Evolutionary conservation across 2,888 invertebrate genomes (phyloP).

Genomic region (Lepas anatifera): DNA sequence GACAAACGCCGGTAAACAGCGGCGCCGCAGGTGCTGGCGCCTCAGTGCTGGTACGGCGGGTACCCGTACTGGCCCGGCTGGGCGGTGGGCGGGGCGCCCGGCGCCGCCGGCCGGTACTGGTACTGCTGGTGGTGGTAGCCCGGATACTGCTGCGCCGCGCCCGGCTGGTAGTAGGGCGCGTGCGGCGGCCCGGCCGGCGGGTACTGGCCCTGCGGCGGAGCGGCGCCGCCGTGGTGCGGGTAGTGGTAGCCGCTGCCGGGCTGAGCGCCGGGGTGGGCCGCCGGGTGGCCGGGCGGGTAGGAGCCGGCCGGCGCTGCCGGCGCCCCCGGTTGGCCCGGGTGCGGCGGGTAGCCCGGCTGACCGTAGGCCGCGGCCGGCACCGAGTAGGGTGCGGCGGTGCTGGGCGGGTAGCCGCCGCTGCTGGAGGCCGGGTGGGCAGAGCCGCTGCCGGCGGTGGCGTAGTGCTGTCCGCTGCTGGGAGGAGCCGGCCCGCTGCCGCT

Average conservation of each 20-base stretch:
- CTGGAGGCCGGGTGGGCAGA: background rate
- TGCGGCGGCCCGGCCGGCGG: constrained; percentile 9
- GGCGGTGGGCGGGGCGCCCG: background rate
- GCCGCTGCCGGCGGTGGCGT: background rate
- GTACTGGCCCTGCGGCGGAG: constrained; percentile 6
- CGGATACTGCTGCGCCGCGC: background rate
- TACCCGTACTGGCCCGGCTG: constrained; percentile 4
- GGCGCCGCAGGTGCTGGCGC: too few relatives aligned
- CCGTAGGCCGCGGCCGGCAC: constrained; percentile 3
- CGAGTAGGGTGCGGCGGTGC: background rate
- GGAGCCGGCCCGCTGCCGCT: too few relatives aligned
- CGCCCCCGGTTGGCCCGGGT: too few relatives aligned
- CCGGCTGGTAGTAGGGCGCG: background rate
- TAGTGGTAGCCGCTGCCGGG: background rate
- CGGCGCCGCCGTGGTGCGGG: background rate
- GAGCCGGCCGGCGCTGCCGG: background rate
- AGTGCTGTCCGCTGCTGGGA: background rate
- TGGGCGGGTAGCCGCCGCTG: background rate
- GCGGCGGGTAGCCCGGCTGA: background rate
- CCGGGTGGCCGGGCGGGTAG: background rate
- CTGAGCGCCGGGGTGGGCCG: background rate
- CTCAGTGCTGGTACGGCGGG: constrained; percentile 8
- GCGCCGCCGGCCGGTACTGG: constrained; percentile 2
- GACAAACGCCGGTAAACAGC: too few relatives aligned
- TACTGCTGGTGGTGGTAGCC: constrained; percentile 11